Evolutionary conservation across 2,113 vertebrate species (phyloP), one percentile per base, ranked within the genome.

Genomic region (Uropsilus gracilis): DNA sequence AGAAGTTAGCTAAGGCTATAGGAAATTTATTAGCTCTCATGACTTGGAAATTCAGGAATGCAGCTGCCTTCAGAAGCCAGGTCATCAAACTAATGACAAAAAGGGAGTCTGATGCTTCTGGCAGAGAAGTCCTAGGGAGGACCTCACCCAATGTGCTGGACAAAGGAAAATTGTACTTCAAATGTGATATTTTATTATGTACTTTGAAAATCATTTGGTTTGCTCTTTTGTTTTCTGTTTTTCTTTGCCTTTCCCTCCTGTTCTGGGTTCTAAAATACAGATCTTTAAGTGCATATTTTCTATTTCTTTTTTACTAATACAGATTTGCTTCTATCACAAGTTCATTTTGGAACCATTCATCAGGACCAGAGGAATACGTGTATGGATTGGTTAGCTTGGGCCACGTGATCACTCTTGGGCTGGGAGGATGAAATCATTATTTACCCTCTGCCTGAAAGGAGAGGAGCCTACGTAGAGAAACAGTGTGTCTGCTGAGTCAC

Each of bases 91-190:
- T 63, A 71, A 30, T 1, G 46, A 53, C 48, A n/a, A 77, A 87
- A 59, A 85, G 87, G 30, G 16, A 37, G 61, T 68, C 44, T 69
- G 46, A 76, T 73, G 46, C 72, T 16, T 82, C n/a, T 77, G 68
- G 46, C 37, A 88, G 78, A 50, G 48, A 44, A 57, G 32, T 48
- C 13, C 57, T 30, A 8, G 12, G 34, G 46, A 80, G 34, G 39
- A 89, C n/a, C n/a, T 64, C 6, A 57, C 30, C 53, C 80, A 93
- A 95, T 97, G 97, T 97, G 90, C 92, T 96, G 97, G 93, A 97
- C 97, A 94, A 98, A 98, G 96, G 96, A 98, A 96, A 98, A 98
- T 98, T 98, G 98, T 98, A 98, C 98, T 98, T 98, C 98, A 98
- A 98, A 98, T 97, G 97, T 98, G 98, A 97, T 97, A 97, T 97